Evolutionary conservation across 2,113 vertebrate genomes (phyloP).

Genomic region (Paradoxurus hermaphroditus): DNA sequence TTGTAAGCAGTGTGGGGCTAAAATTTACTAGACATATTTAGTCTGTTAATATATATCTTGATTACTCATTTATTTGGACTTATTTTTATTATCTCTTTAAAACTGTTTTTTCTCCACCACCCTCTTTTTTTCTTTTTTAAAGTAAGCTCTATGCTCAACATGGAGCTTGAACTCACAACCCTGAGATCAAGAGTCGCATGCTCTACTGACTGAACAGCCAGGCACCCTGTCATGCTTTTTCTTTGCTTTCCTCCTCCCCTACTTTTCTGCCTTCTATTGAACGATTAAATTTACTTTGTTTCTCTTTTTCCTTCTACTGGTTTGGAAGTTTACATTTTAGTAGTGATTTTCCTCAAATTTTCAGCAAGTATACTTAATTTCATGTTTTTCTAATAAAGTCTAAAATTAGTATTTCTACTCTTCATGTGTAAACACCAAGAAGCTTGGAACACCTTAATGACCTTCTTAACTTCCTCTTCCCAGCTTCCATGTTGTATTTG

Average conservation of each 20-base stretch:
- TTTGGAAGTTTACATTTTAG: conserved; percentile 36
- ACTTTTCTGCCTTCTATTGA: conserved; percentile 1
- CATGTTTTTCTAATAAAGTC: conserved; percentile 6
- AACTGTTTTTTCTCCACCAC: not conserved
- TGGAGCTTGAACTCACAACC: not conserved
- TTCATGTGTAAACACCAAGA: not conserved
- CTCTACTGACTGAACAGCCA: not conserved
- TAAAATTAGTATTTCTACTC: conserved; percentile 24
- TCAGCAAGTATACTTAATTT: not conserved
- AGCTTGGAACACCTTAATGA: not conserved
- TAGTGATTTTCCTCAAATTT: not conserved
- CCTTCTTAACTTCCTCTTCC: not conserved
- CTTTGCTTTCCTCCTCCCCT: not conserved
- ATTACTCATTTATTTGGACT: conserved; percentile 8
- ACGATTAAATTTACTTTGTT: not conserved
- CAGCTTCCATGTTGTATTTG: not conserved
- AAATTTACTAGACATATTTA: not conserved
- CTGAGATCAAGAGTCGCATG: not conserved
- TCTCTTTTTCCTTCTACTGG: not conserved
- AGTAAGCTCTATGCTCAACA: not conserved
- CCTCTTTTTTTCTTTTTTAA: not conserved
- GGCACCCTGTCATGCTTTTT: not conserved
- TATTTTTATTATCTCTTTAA: not conserved
- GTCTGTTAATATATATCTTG: not conserved
- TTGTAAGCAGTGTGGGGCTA: not conserved